These are phyloP conservation scores for Drosophila paramelanica DNA, from an alignment of 2,888 invertebrate species.

Conservation along the genomic window DNA sequence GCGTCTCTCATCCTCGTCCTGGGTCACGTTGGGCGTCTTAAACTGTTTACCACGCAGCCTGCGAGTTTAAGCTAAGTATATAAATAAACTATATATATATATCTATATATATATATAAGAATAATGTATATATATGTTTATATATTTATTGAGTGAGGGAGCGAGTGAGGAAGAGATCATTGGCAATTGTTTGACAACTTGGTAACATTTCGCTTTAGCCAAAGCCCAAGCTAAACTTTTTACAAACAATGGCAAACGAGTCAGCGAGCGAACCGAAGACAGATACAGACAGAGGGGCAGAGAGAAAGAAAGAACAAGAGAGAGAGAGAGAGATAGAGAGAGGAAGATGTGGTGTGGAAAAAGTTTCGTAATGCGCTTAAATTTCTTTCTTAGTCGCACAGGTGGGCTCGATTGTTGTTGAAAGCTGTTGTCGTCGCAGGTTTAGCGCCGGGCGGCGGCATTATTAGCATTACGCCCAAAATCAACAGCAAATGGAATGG, in stretches of 20 bases:
- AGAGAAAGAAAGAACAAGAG: not conserved
- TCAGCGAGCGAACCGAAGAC: not conserved
- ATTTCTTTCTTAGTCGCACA: conserved; percentile 62
- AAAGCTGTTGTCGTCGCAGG: conserved; percentile 75
- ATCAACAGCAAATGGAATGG: conserved; percentile 17
- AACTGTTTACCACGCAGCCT: conserved; percentile 37
- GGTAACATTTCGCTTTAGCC: conserved; percentile 57
- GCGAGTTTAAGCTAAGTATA: conserved; percentile 36
- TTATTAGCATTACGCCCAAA: conserved; percentile 62
- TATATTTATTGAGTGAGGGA: conserved; percentile 3
- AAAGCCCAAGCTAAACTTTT: conserved; percentile 58
- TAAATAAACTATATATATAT: conserved; percentile 10
- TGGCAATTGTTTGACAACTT: conserved; percentile 57
- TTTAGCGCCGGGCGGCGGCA: conserved; percentile 46
- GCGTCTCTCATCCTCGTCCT: not conserved
- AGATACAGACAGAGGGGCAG: not conserved
- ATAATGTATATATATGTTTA: conserved; percentile 16
- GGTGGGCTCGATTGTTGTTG: conserved; percentile 71
- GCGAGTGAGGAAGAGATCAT: conserved; percentile 17
- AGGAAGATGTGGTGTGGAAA: conserved; percentile 9
- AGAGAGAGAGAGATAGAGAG: not conserved
- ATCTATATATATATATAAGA: conserved; percentile 21
- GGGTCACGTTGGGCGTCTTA: conserved; percentile 4
- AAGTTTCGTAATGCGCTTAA: conserved; percentile 72
- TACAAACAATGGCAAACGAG: conserved; percentile 51